Conservation (phyloP, 2,797 vertebrate species). For the Cygnus olor region DNA sequence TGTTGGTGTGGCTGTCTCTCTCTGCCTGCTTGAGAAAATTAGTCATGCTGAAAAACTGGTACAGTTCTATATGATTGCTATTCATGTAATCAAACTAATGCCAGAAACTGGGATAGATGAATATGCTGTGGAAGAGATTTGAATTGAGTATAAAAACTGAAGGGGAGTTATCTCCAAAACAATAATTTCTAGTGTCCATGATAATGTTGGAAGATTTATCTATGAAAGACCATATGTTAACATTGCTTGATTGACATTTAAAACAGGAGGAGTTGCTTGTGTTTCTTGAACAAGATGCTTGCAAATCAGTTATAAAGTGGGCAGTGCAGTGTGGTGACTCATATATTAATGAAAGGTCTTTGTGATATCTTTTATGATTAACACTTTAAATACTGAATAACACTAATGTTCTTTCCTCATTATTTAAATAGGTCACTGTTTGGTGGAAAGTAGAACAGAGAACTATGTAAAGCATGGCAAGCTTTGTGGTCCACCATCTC, state of each 20-base stretch:
- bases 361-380: slow-evolving; percentile 12
- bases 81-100: background rate
- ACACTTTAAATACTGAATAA: background rate
- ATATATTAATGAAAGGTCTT: slow-evolving; percentile 21
- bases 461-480: background rate
- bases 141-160: background rate
- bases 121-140: background rate
- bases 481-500: background rate
- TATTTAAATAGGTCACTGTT: slow-evolving; percentile 31
- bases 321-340: background rate
- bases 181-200: background rate
- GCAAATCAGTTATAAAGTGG: slow-evolving; percentile 22
- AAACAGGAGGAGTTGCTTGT: background rate
- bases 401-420: background rate
- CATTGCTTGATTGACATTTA: background rate
- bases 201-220: background rate
- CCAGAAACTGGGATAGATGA: slow-evolving; percentile 1
- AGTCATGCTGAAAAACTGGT: slow-evolving; percentile 63
- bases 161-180: background rate
- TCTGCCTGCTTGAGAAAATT: background rate
- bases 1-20: slow-evolving; percentile 48
- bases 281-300: slow-evolving; percentile 24
- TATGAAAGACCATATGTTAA: background rate
- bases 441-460: background rate
- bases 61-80: background rate